Evolutionary conservation across 2,797 vertebrate species (phyloP).

Genomic region (Danio jaintianensis): DNA sequence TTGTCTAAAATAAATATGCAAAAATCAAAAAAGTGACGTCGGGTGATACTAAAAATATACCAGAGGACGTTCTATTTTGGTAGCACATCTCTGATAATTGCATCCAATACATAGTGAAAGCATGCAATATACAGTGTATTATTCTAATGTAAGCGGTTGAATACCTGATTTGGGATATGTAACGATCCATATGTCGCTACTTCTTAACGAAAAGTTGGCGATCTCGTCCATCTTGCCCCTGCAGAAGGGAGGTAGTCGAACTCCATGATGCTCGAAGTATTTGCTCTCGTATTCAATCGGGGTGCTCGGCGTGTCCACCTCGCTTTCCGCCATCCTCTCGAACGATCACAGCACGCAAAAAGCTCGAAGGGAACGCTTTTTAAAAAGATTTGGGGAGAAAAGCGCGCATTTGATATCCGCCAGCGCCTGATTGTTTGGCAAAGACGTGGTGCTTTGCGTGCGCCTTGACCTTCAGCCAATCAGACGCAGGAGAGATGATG

Average conservation of each 20-base stretch:
- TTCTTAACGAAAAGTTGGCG: constrained; percentile 90
- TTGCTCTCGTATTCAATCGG: constrained; percentile 98
- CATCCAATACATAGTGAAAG: not conserved
- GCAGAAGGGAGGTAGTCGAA: constrained; percentile 97
- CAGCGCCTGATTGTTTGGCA: constrained; percentile 46
- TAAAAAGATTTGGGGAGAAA: not conserved
- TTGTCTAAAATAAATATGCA: not conserved
- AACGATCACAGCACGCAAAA: constrained; percentile 33
- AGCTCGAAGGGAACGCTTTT: not conserved
- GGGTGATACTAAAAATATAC: not conserved
- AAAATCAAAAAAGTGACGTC: not conserved
- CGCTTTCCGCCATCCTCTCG: constrained; percentile 92
- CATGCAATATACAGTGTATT: not conserved
- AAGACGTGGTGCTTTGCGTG: constrained; percentile 63
- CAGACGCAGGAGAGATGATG: constrained; percentile 72
- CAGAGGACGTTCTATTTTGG: constrained; percentile 6
- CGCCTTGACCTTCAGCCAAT: constrained; percentile 73
- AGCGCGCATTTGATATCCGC: constrained; percentile 33
- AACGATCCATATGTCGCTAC: constrained; percentile 97
- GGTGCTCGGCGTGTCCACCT: constrained; percentile 95
- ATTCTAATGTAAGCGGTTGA: not conserved
- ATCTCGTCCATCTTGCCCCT: constrained; percentile 98
- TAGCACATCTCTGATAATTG: not conserved
- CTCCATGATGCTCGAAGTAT: constrained; percentile 96
- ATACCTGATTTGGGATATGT: constrained; percentile 98